These are phyloP conservation scores for Venusia cambrica DNA, from an alignment of 2,888 invertebrate species.

Conservation along the genomic window DNA sequence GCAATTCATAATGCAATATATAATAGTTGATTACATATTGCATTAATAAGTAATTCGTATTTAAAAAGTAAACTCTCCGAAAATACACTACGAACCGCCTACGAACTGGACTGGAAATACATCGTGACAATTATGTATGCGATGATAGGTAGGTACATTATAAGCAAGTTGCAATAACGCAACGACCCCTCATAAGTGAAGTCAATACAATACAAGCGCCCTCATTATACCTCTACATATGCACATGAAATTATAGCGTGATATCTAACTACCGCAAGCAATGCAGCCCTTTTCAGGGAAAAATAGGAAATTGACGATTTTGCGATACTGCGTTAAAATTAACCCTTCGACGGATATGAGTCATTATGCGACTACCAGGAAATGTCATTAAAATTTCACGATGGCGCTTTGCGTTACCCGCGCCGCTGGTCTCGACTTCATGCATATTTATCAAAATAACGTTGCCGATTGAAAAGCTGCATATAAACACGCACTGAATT, in stretches of 20 bases:
- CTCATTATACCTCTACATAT: constrained; percentile 31
- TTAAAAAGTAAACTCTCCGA: too few relatives aligned
- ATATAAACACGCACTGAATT: constrained; percentile 75
- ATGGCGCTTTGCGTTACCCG: constrained; percentile 74
- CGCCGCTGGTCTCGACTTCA: constrained; percentile 71
- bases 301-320: constrained; percentile 62
- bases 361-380: constrained; percentile 76
- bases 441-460: constrained; percentile 81
- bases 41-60: too few relatives aligned
- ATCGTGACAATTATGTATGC: too few relatives aligned
- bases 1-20: too few relatives aligned
- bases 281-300: constrained; percentile 38
- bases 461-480: constrained; percentile 78
- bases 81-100: too few relatives aligned
- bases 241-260: constrained; percentile 36
- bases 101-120: too few relatives aligned
- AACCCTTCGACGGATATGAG: constrained; percentile 77
- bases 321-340: constrained; percentile 69
- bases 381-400: constrained; percentile 79
- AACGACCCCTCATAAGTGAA: constrained; percentile 1
- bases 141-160: too few relatives aligned
- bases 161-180: not conserved
- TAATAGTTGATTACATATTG: too few relatives aligned
- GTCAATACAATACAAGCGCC: constrained; percentile 19
- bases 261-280: constrained; percentile 31